A percentile compares a stretch with the other conserved stretches of the same genome.
phyloP scores from a whole-genome alignment of 2,888 invertebrate species.

The Colletes collaris region DNA sequence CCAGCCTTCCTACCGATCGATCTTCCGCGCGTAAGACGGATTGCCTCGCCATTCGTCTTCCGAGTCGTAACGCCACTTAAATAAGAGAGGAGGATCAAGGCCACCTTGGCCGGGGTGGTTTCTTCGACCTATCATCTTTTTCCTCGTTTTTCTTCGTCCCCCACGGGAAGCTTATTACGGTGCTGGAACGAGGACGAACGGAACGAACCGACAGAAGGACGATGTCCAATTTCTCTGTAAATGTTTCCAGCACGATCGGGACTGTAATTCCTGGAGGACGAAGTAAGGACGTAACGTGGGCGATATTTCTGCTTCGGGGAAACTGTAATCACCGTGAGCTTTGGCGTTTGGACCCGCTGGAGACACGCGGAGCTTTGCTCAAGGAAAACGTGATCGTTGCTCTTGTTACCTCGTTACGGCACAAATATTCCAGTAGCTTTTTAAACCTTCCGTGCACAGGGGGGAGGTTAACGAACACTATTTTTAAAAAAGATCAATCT shows the following conservation, averaged over 20 bases:
- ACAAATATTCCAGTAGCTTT: too few species aligned
- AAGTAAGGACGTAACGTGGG: conserved; percentile 1
- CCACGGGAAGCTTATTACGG: conserved; percentile 37
- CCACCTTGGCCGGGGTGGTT: conserved; percentile 10
- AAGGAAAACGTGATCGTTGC: too few species aligned
- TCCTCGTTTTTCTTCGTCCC: conserved; percentile 12
- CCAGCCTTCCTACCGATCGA: conserved; percentile 40
- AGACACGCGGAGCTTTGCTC: too few species aligned
- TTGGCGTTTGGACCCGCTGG: not conserved
- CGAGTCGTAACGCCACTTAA: conserved; percentile 55
- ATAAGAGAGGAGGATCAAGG: conserved; percentile 59
- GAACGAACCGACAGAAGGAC: not conserved
- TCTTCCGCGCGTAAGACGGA: conserved; percentile 42
- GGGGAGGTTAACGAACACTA: too few species aligned
- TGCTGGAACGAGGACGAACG: conserved; percentile 18
- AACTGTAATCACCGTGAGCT: conserved; percentile 1
- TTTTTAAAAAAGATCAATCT: too few species aligned
- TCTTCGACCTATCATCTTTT: conserved; percentile 35
- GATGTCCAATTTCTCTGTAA: conserved; percentile 36
- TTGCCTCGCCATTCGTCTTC: conserved; percentile 55
- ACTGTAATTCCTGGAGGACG: conserved; percentile 17
- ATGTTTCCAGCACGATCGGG: conserved; percentile 12
- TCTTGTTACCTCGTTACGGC: too few species aligned
- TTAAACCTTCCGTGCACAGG: too few species aligned
- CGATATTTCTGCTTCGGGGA: conserved; percentile 4